phyloP scores from a whole-genome alignment of 2,888 invertebrate genomes.

The Eilema sororculum region DNA sequence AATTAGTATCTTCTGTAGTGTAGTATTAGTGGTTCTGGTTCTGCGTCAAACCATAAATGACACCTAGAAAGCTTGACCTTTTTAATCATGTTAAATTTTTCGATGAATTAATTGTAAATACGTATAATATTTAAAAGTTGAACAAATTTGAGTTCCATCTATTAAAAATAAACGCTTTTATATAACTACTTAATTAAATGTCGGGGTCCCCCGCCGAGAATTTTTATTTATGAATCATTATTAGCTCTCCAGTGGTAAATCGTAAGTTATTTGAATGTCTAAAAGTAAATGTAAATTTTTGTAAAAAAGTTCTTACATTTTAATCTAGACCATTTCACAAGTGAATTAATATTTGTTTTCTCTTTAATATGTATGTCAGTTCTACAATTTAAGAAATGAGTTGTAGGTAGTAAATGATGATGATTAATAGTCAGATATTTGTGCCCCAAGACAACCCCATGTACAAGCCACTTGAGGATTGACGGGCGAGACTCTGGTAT shows the following conservation, averaged over 20 bases:
- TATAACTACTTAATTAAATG: neutral
- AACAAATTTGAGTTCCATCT: neutral
- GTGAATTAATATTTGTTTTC: neutral
- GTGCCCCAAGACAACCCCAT: neutral
- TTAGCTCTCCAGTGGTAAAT: neutral
- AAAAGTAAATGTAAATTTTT: neutral
- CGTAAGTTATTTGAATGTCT: neutral
- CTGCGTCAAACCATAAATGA: too few relatives aligned
- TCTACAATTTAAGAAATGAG: neutral
- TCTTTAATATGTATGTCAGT: neutral
- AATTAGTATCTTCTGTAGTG: too few relatives aligned
- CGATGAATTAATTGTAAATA: too few relatives aligned
- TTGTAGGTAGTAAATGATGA: neutral
- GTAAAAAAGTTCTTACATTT: neutral
- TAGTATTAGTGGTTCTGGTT: too few relatives aligned
- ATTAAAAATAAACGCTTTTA: neutral
- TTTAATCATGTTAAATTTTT: too few relatives aligned
- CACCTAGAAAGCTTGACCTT: too few relatives aligned
- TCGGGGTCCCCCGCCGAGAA: neutral
- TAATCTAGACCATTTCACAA: neutral
- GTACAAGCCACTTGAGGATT: neutral
- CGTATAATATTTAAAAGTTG: too few relatives aligned
- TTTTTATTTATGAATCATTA: neutral
- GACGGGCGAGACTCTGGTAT: neutral
- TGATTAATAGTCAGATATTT: neutral